Conservation (phyloP, 2,797 vertebrate species). For the Pseudochirops cupreus region DNA sequence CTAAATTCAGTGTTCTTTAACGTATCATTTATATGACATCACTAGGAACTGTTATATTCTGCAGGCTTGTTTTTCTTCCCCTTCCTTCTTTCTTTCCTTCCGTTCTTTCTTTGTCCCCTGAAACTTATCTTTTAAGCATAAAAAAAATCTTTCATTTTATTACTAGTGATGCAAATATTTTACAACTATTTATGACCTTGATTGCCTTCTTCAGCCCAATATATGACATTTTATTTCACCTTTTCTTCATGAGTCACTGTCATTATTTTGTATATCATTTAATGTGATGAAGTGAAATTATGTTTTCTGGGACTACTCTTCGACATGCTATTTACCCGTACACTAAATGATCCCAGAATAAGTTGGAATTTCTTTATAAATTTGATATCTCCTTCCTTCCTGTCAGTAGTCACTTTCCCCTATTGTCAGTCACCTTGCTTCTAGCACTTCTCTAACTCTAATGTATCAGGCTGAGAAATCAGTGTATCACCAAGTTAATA, state of each 20-base stretch:
- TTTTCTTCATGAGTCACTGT: neutral
- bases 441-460: neutral
- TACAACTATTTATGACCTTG: neutral
- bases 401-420: neutral
- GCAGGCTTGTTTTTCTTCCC: neutral
- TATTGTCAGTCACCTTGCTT: neutral
- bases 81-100: rapidly evolving
- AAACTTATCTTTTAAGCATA: neutral
- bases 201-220: neutral
- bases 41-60: neutral
- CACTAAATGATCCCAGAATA: too few relatives aligned
- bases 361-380: too few relatives aligned
- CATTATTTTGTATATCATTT: neutral
- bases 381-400: neutral
- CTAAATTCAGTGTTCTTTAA: neutral
- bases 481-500: too few relatives aligned
- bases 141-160: neutral
- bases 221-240: neutral
- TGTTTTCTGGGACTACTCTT: too few relatives aligned
- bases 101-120: neutral
- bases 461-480: neutral
- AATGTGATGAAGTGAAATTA: neutral
- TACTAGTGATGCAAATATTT: neutral
- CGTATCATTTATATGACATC: neutral
- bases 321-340: too few relatives aligned